Percentiles rank a stretch among this genome's conserved stretches.
Evolutionary conservation across 2,113 vertebrate genomes (phyloP).

Genomic region (Oxygymnocypris stewartii): DNA sequence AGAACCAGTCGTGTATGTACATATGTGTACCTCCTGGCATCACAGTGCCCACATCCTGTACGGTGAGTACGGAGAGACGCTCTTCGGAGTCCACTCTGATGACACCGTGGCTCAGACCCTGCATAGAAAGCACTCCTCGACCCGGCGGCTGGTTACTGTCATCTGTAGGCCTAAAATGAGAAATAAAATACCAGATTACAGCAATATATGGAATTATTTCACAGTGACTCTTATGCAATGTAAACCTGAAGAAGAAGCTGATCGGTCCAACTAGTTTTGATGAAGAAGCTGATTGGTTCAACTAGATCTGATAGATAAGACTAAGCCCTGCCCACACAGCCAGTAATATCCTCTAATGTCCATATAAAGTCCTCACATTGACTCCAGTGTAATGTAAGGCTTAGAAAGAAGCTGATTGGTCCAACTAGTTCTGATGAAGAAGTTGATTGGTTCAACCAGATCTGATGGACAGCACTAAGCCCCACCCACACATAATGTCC

Average conservation of each 20-base stretch:
- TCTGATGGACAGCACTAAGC: background rate
- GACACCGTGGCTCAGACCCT: slow-evolving; percentile 90
- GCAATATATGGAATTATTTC: background rate
- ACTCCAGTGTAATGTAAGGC: background rate
- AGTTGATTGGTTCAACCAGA: background rate
- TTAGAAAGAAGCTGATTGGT: background rate
- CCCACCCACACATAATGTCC: background rate
- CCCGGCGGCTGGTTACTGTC: slow-evolving; percentile 97
- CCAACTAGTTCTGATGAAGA: too few species aligned
- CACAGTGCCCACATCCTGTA: slow-evolving; percentile 96
- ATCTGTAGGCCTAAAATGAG: slow-evolving; percentile 84
- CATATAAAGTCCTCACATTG: background rate
- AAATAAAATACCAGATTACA: slow-evolving; percentile 29
- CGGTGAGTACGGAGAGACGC: slow-evolving; percentile 93
- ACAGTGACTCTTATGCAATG: background rate
- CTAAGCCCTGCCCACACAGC: background rate
- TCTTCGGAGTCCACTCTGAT: slow-evolving; percentile 97
- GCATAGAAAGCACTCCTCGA: slow-evolving; percentile 95
- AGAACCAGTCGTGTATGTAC: background rate
- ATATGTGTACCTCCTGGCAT: slow-evolving; percentile 87
- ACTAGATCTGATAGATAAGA: background rate
- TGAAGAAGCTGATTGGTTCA: too few species aligned
- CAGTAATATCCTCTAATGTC: background rate
- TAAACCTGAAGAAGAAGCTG: background rate
- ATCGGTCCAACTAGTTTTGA: background rate